Conservation (phyloP, 2,888 invertebrate species). For the Lycaena phlaeas region DNA sequence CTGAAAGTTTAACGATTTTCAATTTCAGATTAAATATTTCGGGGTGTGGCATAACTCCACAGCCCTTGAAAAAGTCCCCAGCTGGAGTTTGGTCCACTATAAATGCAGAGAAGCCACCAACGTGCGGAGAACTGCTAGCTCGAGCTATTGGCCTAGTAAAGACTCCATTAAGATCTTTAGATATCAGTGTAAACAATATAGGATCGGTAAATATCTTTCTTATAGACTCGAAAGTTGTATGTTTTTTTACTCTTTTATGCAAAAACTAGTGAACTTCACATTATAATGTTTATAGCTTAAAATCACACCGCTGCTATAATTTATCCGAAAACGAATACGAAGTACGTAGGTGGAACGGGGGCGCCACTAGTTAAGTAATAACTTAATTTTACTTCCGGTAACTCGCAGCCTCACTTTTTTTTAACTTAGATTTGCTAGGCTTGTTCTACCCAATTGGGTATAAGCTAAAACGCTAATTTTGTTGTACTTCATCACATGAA, state of each 20-base stretch:
- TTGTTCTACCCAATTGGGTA: too few species aligned
- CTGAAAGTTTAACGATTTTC: neutral
- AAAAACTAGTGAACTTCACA: too few species aligned
- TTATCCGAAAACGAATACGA: too few species aligned
- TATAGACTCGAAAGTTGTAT: too few species aligned
- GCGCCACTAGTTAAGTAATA: too few species aligned
- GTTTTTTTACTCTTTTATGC: too few species aligned
- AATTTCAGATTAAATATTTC: conserved; percentile 57
- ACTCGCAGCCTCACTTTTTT: neutral
- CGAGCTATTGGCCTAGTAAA: conserved; percentile 63
- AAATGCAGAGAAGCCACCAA: conserved; percentile 57
- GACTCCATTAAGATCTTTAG: conserved; percentile 57
- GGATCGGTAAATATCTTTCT: conserved; percentile 47
- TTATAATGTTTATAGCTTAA: too few species aligned
- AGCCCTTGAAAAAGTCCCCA: conserved; percentile 47
- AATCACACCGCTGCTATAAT: too few species aligned
- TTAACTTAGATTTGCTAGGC: too few species aligned
- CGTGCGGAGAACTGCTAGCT: conserved; percentile 61
- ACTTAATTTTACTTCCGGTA: neutral
- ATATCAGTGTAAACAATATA: conserved; percentile 63
- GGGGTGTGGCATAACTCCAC: conserved; percentile 59
- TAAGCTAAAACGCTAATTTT: too few species aligned
- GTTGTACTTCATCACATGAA: too few species aligned
- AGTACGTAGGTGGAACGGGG: too few species aligned
- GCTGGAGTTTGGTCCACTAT: conserved; percentile 65